Evolutionary conservation across 2,888 invertebrate genomes (phyloP).

Genomic region (Stenolophus ochropezus): DNA sequence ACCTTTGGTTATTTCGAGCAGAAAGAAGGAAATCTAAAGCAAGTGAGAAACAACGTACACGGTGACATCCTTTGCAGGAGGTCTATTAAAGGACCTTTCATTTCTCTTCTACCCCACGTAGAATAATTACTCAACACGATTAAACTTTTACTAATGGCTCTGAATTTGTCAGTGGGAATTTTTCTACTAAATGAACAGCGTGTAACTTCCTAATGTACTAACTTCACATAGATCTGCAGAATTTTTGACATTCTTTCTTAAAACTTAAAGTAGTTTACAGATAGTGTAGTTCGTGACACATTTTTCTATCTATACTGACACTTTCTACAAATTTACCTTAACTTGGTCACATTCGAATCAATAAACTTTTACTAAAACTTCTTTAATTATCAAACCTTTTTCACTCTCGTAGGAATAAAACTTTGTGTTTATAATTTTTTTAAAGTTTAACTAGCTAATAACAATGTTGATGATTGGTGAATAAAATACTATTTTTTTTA

Average conservation of each 20-base stretch:
- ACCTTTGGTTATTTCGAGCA: neutral
- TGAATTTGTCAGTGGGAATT: constrained; percentile 14
- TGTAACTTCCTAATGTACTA: neutral
- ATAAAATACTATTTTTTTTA: too few species aligned
- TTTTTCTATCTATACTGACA: too few species aligned
- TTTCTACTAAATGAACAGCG: constrained; percentile 3
- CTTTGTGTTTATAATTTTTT: too few species aligned
- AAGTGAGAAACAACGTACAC: neutral
- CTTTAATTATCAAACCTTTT: too few species aligned
- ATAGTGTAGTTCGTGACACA: neutral
- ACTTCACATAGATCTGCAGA: neutral
- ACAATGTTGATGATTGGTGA: too few species aligned
- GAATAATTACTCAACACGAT: constrained; percentile 47
- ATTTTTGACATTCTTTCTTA: neutral
- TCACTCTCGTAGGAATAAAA: too few species aligned
- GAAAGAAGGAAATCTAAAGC: neutral
- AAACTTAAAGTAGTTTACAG: neutral
- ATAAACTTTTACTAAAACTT: too few species aligned
- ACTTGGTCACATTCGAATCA: too few species aligned
- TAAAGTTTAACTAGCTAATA: too few species aligned
- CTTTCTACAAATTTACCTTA: too few species aligned
- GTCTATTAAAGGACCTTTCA: constrained; percentile 31
- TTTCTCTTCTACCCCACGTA: constrained; percentile 10
- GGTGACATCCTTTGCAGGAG: constrained; percentile 9
- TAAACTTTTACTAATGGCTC: constrained; percentile 46